phyloP scores from a whole-genome alignment of 2,888 invertebrate genomes.

The Lapara coniferarum region DNA sequence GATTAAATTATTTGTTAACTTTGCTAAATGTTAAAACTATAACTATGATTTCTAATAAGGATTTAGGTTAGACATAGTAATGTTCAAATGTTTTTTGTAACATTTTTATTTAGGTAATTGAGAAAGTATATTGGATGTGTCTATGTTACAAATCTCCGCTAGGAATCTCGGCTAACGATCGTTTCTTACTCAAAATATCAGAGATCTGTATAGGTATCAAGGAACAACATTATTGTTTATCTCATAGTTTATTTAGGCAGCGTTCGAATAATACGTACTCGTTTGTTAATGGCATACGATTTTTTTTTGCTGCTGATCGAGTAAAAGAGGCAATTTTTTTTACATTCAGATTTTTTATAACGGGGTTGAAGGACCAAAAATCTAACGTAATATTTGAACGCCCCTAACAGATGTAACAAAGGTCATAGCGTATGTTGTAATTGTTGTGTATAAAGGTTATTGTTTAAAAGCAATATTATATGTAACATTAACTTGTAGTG shows the following conservation, averaged over 20 bases:
- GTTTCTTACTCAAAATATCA: constrained; percentile 44
- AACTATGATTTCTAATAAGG: constrained; percentile 12
- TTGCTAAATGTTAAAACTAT: constrained; percentile 71
- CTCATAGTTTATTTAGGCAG: constrained; percentile 9
- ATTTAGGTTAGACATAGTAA: constrained; percentile 45
- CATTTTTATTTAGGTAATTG: constrained; percentile 52
- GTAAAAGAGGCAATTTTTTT: background rate
- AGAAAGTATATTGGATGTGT: constrained; percentile 56
- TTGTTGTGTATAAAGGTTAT: constrained; percentile 58
- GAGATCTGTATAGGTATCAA: constrained; percentile 41
- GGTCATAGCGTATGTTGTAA: constrained; percentile 43
- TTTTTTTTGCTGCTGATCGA: background rate
- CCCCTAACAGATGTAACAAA: constrained; percentile 39
- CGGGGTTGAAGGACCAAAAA: background rate
- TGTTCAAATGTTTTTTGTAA: constrained; percentile 48
- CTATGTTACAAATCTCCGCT: constrained; percentile 69
- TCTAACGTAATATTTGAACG: constrained; percentile 10
- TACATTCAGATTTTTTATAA: background rate
- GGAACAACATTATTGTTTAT: constrained; percentile 25
- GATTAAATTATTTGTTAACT: constrained; percentile 83
- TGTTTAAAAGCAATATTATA: constrained; percentile 72
- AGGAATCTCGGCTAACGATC: constrained; percentile 67
- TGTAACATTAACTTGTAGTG: constrained; percentile 63
- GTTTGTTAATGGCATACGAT: background rate
- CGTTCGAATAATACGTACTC: constrained; percentile 11